Conservation (phyloP, 1,140 invertebrate genomes). For the Drosophila grimshawi region DNA sequence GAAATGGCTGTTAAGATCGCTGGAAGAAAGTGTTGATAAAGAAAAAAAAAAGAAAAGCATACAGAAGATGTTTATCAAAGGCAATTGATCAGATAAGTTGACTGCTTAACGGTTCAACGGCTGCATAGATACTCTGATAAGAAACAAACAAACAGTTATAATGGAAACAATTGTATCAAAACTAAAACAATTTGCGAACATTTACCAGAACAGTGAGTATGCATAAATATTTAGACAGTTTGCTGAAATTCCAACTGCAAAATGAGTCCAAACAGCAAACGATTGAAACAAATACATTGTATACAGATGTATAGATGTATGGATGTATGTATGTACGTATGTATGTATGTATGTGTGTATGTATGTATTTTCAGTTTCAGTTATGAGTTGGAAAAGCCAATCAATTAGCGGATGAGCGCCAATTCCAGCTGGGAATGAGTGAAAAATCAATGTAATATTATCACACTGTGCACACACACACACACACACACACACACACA, state of each 20-base stretch:
- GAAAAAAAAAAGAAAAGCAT: neutral
- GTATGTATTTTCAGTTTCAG: neutral
- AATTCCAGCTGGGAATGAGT: conserved; percentile 21
- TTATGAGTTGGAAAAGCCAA: conserved; percentile 20
- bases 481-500: conserved; percentile 17
- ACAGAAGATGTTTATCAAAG: neutral
- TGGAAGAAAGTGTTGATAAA: conserved; percentile 10
- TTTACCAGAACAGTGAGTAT: neutral
- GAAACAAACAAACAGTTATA: neutral
- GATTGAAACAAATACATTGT: conserved; percentile 24
- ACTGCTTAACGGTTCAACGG: neutral
- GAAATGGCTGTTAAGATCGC: neutral
- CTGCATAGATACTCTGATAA: neutral
- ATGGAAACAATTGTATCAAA: conserved; percentile 4
- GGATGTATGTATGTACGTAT: neutral
- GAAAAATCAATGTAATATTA: conserved; percentile 21
- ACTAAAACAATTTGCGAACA: conserved; percentile 3
- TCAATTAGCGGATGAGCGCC: conserved; percentile 47
- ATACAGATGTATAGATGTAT: neutral
- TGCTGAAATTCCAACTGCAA: conserved; percentile 10
- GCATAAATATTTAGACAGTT: conserved; percentile 18
- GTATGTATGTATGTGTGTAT: neutral
- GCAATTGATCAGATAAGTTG: conserved; percentile 2
- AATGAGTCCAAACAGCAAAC: conserved; percentile 1
- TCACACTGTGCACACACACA: conserved; percentile 19